Evolutionary conservation across 2,888 invertebrate species (phyloP).

Genomic region (Bhutanitis thaidina): DNA sequence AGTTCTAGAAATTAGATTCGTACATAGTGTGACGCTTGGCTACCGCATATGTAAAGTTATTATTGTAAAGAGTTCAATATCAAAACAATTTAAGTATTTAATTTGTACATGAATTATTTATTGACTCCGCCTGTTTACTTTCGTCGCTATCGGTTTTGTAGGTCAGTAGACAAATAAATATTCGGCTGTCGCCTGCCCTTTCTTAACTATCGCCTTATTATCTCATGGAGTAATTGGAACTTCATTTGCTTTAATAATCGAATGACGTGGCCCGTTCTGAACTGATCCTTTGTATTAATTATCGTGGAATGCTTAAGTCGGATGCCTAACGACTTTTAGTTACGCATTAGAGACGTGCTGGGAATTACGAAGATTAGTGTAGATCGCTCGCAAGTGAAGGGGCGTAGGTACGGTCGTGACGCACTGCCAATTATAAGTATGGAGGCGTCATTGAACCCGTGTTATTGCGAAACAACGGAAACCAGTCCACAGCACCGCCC

Average conservation of each 20-base stretch:
- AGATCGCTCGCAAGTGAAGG: constrained; percentile 45
- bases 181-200: constrained; percentile 42
- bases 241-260: background rate
- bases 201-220: constrained; percentile 41
- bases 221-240: constrained; percentile 23
- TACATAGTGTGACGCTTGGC: background rate
- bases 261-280: background rate
- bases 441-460: constrained; percentile 74
- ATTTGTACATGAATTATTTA: constrained; percentile 64
- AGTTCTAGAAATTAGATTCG: constrained; percentile 10
- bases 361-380: constrained; percentile 30
- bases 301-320: constrained; percentile 17
- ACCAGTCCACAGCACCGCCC: constrained; percentile 59
- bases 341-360: constrained; percentile 24
- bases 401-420: constrained; percentile 61
- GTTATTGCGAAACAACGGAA: constrained; percentile 80
- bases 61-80: constrained; percentile 60
- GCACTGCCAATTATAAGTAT: constrained; percentile 68
- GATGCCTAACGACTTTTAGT: constrained; percentile 14
- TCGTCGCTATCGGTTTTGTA: constrained; percentile 65
- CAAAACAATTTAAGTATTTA: constrained; percentile 61
- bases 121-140: constrained; percentile 63
- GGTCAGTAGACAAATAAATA: constrained; percentile 62
- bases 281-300: constrained; percentile 12
- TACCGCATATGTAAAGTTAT: constrained; percentile 35